Percentiles rank a stretch among this genome's conserved stretches.
phyloP scores from a whole-genome alignment of 2,888 invertebrate species.

The Netelia virgata region DNA sequence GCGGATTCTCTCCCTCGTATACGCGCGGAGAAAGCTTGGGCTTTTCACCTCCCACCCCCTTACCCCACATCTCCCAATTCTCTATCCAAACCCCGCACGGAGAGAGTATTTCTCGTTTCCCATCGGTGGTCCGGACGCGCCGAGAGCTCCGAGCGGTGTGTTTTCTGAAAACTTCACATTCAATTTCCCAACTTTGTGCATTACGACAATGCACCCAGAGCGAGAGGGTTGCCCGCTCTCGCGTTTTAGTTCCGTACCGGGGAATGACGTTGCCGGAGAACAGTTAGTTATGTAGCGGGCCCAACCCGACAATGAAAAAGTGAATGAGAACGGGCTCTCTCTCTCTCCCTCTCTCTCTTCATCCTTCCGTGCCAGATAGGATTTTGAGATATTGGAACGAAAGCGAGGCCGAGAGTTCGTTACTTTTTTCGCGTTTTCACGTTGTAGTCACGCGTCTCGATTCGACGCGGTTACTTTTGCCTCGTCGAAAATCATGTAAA shows the following conservation, averaged over 20 bases:
- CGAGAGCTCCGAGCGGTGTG: constrained; percentile 67
- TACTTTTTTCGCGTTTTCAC: no score
- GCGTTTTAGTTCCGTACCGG: constrained; percentile 13
- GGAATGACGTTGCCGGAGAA: constrained; percentile 47
- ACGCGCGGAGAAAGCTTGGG: constrained; percentile 8
- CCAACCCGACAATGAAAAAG: neutral
- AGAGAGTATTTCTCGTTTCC: constrained; percentile 42
- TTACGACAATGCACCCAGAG: constrained; percentile 76
- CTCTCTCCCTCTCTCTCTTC: no score
- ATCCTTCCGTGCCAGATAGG: neutral
- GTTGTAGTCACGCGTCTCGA: no score
- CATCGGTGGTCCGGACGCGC: constrained; percentile 41
- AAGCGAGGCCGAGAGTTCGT: neutral
- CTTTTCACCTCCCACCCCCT: constrained; percentile 15
- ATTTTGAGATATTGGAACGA: constrained; percentile 20
- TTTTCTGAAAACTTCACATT: constrained; percentile 79
- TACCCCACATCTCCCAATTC: neutral
- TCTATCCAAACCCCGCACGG: neutral
- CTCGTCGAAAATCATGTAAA: no score
- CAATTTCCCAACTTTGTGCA: constrained; percentile 80
- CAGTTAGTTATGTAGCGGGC: constrained; percentile 31
- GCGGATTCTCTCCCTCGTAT: constrained; percentile 15
- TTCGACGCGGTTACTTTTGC: no score
- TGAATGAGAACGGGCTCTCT: neutral
- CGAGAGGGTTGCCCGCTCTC: constrained; percentile 14